Evolutionary conservation across 2,888 invertebrate genomes (phyloP), one percentile per base, ranked within the genome.

Genomic region (Pristionchus entomophagus): DNA sequence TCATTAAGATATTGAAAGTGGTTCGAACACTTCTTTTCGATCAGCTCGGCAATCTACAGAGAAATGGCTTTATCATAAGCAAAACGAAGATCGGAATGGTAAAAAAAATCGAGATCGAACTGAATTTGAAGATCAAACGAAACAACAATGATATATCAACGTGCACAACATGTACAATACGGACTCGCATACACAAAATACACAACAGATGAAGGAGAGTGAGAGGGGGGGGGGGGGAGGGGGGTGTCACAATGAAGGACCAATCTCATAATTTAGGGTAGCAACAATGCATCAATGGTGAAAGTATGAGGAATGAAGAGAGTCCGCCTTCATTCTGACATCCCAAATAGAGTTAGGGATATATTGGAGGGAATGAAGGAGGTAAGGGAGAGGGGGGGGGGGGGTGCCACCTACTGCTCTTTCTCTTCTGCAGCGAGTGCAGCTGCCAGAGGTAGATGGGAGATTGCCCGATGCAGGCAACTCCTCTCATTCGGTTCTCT

Each of bases 381-480:
- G 8, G 69, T n/a, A 35, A n/a, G 1, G 69, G 38, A 35, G 65
- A 17, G 65, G 41, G n/a, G 56, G 56, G 56, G 5, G 56, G 56
- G 41, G 35, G 65, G n/a, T n/a, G n/a, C 2, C 45, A 10, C 41
- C 32, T 4, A 38, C 69, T 73, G 45, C 41, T 73, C 73, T 73
- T 49, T 51, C 38, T 73, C 35, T 19, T 51, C 38, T 10, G 85
- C 77, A 59, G 85, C 73, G 4, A 85, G 85, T n/a, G 85, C 85
- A 14, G 73, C 53, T 2, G 85, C 85, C 41, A 85, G 41, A 1
- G 51, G 41, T 10, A 85, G 85, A 77, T 59, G 56, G 38, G 77
- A 26, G 77, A 85, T 51, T 0, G 85, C 85, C 0, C 73, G 35
- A 5, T n/a, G 32, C 26, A 85, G 85, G n/a, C 29, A 22, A 26